Evolutionary conservation across 1,140 invertebrate genomes (phyloP).

Genomic region (Drosophila funebris): DNA sequence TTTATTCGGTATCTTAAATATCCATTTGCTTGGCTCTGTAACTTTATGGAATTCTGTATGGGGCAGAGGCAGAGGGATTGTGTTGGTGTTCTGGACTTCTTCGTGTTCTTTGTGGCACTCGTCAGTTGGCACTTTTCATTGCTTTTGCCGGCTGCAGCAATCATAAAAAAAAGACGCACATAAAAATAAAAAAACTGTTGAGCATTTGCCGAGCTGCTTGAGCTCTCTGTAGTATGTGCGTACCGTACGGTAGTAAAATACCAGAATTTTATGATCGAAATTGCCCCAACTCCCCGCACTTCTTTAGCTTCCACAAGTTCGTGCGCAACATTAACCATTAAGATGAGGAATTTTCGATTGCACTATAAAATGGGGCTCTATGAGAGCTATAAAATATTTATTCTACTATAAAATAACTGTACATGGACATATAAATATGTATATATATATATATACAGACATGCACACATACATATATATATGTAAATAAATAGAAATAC

Average conservation of each 20-base stretch:
- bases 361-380: conserved; percentile 78
- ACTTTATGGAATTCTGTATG: conserved; percentile 8
- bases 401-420: conserved; percentile 81
- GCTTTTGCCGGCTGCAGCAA: conserved; percentile 44
- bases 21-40: not conserved
- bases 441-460: conserved; percentile 22
- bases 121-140: conserved; percentile 43
- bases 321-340: conserved; percentile 26
- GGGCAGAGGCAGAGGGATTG: not conserved
- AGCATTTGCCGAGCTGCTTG: conserved; percentile 22
- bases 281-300: not conserved
- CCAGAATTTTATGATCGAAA: conserved; percentile 58
- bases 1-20: conserved; percentile 12
- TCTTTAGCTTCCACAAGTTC: no score
- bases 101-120: conserved; percentile 3
- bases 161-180: conserved; percentile 67
- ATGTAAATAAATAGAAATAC: conserved; percentile 2
- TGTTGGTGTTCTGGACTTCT: not conserved
- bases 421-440: conserved; percentile 56
- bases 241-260: conserved; percentile 50
- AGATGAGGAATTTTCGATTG: conserved; percentile 59
- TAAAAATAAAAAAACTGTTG: conserved; percentile 75
- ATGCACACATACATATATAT: conserved; percentile 22
- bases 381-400: conserved; percentile 82
- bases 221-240: conserved; percentile 49